phyloP scores from a whole-genome alignment of 2,113 vertebrate species.

The Podarcis raffonei region DNA sequence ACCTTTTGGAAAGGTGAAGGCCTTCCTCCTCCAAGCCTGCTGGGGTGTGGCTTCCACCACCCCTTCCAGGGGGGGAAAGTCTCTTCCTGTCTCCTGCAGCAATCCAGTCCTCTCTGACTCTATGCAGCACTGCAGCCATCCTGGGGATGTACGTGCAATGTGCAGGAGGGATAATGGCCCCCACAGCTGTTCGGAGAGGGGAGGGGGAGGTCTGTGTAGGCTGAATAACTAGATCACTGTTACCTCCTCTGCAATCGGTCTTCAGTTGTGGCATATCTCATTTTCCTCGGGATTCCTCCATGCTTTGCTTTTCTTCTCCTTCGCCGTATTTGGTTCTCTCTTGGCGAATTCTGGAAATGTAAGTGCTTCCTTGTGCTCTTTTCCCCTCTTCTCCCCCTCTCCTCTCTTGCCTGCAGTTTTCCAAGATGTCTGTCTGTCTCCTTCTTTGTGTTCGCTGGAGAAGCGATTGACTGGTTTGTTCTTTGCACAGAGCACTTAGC shows the following conservation, averaged over 20 bases:
- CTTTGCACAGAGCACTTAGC: not conserved
- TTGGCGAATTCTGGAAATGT: conserved; percentile 44
- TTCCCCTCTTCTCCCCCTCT: too few species aligned
- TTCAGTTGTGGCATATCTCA: conserved; percentile 11
- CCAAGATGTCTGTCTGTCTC: conserved; percentile 17
- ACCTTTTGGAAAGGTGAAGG: not conserved
- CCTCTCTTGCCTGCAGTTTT: not conserved
- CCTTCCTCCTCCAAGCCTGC: not conserved
- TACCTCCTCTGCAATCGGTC: conserved; percentile 40
- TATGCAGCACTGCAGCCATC: conserved; percentile 45
- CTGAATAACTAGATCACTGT: conserved; percentile 49
- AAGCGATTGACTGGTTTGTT: not conserved
- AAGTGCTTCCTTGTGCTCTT: conserved; percentile 30
- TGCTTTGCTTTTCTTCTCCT: conserved; percentile 39
- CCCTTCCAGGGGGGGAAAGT: not conserved
- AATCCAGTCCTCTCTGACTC: conserved; percentile 10
- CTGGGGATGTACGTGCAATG: conserved; percentile 68
- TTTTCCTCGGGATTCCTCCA: conserved; percentile 30
- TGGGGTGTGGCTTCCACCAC: not conserved
- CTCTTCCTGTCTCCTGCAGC: conserved; percentile 16
- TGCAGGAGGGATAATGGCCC: conserved; percentile 69
- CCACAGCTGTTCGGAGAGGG: conserved; percentile 71
- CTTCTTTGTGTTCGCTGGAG: conserved; percentile 19
- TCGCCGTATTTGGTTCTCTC: not conserved
- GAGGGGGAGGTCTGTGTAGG: conserved; percentile 66